Base-by-base conservation (phyloP, 1,140 invertebrate species). In the Pseudachorutes palmiensis region DNA sequence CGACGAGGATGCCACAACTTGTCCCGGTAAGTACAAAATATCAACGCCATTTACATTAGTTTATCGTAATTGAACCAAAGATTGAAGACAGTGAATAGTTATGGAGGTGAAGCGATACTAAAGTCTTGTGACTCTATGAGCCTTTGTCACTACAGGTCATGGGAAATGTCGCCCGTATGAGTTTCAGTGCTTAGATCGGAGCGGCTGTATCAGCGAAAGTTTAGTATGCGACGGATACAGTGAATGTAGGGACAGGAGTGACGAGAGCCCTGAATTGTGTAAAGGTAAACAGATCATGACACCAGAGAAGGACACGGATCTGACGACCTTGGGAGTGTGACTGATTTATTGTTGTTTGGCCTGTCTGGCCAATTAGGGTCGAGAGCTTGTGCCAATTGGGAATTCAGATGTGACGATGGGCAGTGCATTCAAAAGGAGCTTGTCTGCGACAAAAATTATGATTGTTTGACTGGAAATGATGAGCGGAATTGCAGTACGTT, bases 321-420 rank as follows among this genome's bases (percentile, higher is more conserved):
- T 41, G 5, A 5, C 19, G 36, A 5, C 36, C 5, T 41, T 41
- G 36, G 36, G 36, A 41, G 19, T 41, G 5, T 41, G 36, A 19
- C 36, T 41, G 51, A 14, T 55, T 55, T 19, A 45, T 45, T 45
- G 36, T 45, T 19, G 36, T 19, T 45, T 45, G 36, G 36, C 36
- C 19, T 45, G 9, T 45, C 9, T 45, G 36, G 19, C 36, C 36
- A n/a, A 12, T 55, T 26, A 55, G 51, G 51, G 12, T 12, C 12
- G 24, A 55, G 51, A 22, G 51, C 12, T 19, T 55, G 51, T 26
- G 51, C 51, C 51, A 55, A 70, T 31, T 70, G 68, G 68, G 58
- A 70, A 51, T 88, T 86, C 75, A 84, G 86, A 74, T 86, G 84
- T 68, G 86, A 85, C 24, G 82, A 84, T 0, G 66, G 66, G 2